Percentiles rank a stretch among this genome's conserved stretches.
These are phyloP conservation scores for Centrocercus urophasianus DNA, from an alignment of 2,113 vertebrate genomes.

Conservation along the genomic window DNA sequence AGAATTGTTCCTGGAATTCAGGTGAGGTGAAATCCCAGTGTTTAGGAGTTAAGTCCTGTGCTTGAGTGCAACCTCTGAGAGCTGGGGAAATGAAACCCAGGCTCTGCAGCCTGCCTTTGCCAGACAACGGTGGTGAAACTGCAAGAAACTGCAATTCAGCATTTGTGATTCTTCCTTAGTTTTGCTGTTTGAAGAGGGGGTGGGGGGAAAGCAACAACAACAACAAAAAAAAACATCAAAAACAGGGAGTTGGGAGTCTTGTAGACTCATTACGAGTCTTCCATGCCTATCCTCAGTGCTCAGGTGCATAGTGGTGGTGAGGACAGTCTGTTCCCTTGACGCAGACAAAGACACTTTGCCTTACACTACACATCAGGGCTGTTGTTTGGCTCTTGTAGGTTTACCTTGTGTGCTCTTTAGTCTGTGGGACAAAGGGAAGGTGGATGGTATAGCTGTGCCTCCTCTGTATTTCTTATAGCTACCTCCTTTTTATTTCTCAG, in stretches of 20 bases:
- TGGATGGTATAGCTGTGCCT: background rate
- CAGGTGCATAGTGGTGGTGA: background rate
- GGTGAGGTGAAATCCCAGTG: background rate
- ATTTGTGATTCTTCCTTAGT: background rate
- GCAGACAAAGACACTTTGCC: background rate
- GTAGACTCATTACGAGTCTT: background rate
- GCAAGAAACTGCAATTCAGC: background rate
- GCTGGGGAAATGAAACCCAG: background rate
- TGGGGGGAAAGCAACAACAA: background rate
- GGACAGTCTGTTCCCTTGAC: background rate
- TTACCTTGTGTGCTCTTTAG: background rate
- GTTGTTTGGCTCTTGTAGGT: background rate
- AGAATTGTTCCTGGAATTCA: background rate
- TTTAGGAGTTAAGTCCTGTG: background rate
- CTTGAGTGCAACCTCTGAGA: background rate
- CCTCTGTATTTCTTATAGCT: background rate
- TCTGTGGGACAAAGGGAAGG: background rate
- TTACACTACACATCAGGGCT: fast-evolving
- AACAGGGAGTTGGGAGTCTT: background rate
- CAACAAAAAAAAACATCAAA: no score
- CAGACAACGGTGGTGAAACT: background rate
- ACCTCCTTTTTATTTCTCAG: background rate
- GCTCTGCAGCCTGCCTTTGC: background rate
- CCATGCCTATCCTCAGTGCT: background rate
- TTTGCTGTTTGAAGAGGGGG: background rate